Evolutionary conservation across 2,797 vertebrate genomes (phyloP).

Genomic region (Melopsittacus undulatus): DNA sequence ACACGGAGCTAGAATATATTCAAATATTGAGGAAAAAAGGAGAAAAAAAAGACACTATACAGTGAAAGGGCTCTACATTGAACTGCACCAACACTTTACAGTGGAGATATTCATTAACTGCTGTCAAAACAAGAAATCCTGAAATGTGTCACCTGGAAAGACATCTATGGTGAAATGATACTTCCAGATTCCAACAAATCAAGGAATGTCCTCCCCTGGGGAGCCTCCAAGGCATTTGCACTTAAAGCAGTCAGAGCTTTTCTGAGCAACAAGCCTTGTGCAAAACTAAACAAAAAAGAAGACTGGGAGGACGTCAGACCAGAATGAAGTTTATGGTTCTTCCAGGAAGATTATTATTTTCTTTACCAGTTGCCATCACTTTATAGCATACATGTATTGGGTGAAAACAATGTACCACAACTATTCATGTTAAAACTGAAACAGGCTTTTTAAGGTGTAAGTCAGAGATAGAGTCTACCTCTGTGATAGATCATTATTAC

Average conservation of each 20-base stretch:
- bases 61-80: not conserved
- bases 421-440: not conserved
- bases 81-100: not conserved
- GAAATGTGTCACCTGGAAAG: not conserved
- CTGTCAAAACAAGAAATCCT: not conserved
- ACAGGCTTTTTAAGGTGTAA: not conserved
- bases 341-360: not conserved
- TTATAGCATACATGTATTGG: not conserved
- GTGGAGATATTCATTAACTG: not conserved
- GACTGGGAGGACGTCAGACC: not conserved
- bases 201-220: not conserved
- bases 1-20: slow-evolving; percentile 79
- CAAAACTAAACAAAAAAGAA: not conserved
- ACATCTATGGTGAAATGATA: not conserved
- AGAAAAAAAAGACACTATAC: not conserved
- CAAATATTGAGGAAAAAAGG: slow-evolving; percentile 35
- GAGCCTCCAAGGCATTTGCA: not conserved
- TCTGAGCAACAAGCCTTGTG: not conserved
- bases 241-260: not conserved
- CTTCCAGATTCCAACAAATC: not conserved
- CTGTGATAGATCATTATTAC: not conserved
- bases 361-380: not conserved
- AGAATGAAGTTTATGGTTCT: not conserved
- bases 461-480: not conserved
- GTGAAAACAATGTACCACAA: not conserved